Percentiles rank a stretch among this genome's conserved stretches.
These are phyloP conservation scores for Huso huso DNA, from an alignment of 2,797 vertebrate genomes.

Conservation along the genomic window DNA sequence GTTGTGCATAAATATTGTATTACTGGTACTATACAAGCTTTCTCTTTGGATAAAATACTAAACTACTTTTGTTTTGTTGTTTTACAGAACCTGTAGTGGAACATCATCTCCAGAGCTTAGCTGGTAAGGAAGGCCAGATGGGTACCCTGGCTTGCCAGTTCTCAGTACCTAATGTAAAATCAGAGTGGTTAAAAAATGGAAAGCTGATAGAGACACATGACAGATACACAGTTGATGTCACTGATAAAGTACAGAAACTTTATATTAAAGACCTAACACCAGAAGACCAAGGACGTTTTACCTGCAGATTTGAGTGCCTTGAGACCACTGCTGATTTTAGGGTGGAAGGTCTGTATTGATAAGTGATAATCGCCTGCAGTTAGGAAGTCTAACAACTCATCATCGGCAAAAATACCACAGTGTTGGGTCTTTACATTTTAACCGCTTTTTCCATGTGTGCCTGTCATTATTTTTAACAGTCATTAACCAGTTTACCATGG, in stretches of 20 bases:
- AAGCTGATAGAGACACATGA: constrained; percentile 75
- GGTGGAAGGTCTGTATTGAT: constrained; percentile 85
- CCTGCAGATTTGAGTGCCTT: constrained; percentile 78
- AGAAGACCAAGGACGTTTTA: constrained; percentile 83
- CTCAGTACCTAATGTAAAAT: constrained; percentile 84
- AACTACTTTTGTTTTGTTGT: constrained; percentile 23
- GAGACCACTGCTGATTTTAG: constrained; percentile 83
- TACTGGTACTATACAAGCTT: not conserved
- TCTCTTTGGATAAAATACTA: constrained; percentile 9
- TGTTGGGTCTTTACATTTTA: constrained; percentile 38
- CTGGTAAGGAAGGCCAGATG: constrained; percentile 87
- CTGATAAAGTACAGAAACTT: constrained; percentile 86
- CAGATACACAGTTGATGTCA: constrained; percentile 75
- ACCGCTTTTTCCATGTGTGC: constrained; percentile 48
- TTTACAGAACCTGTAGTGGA: constrained; percentile 80
- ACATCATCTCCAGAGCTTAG: constrained; percentile 77
- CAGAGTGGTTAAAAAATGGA: constrained; percentile 87
- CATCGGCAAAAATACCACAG: not conserved
- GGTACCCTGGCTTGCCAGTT: constrained; percentile 85
- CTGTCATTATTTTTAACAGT: constrained; percentile 25
- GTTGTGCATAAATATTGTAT: constrained; percentile 14
- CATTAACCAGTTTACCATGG: constrained; percentile 31
- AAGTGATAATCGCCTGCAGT: constrained; percentile 21
- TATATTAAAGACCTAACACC: constrained; percentile 80
- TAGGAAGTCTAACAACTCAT: constrained; percentile 26